Base-by-base conservation (phyloP, 2,113 vertebrate species). In the Aix galericulata region DNA sequence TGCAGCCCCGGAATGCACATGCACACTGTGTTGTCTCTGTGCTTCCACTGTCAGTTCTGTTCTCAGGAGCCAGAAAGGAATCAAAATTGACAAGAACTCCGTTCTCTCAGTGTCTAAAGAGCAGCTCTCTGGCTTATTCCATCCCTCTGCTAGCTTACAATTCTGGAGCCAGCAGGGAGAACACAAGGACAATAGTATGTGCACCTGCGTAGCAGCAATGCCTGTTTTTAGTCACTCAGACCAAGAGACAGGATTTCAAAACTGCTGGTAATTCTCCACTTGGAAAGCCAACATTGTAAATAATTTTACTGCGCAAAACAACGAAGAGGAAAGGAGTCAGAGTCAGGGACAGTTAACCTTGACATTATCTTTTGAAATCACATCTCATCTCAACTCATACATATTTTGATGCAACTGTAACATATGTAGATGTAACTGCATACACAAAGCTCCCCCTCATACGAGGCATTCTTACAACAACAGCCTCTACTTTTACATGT, bases 1-100 rank as follows among this genome's bases (percentile, higher is more conserved):
- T 73, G 94, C 91, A 81, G 88, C 64, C 74, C 58, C 53, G 81
- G 78, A 83, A 80, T 40, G 87, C 83, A 85, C 80, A 73, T 26
- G 58, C 89, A 92, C 78, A 72, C 63, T 84, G 58, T 79, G 94
- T 83, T 83, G 85, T 67, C 89, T 94, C 89, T 93, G 80, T 86
- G 86, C 82, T 95, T n/a, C 81, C 71, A 73, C 69, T 88, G 84
- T 48, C 80, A 82, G 69, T 68, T 88, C 88, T 95, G 87, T 53
- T 73, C 81, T 82, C 8, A 1, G 53, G 40, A 89, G 86, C 50
- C 82, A 75, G 62, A 62, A 58, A 80, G 82, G 74, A 80, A 77
- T 91, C 27, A 59, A 75, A 89, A 60, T 79, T 68, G 68, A 80
- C 94, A 95, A 83, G 63, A 82, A 66, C 79, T 53, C 82, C 46